Base-by-base conservation (phyloP, 2,888 invertebrate genomes). In the Andrena dorsata region DNA sequence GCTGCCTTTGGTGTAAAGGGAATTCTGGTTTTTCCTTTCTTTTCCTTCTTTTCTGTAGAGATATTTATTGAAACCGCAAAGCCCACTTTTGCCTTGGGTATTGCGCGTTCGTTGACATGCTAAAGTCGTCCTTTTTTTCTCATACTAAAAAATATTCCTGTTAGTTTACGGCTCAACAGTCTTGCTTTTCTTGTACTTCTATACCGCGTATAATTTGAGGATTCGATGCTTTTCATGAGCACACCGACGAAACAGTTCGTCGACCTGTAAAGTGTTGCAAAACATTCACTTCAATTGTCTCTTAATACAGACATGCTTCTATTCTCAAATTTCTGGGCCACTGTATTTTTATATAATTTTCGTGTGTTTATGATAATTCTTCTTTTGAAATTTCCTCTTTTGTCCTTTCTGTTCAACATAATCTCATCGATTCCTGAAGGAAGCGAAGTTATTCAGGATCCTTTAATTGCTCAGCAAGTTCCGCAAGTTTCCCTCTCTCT, bases 1-100 rank as follows among this genome's bases (percentile, higher is more conserved):
- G 87, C 78, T 87, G 80, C 76, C 83, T 73, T 71, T 60, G 73
- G 80, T 76, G 85, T 85, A 87, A 87, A 87, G 85, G 87, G 83
- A 87, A 80, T 83, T 82, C 74, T 74, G 71, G 82, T 82, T 69
- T 82, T 75, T 70, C 72, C 41, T 26, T 58, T 68, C 71, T 51
- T 64, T 77, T 41, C 51, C 71, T 47, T 20, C 53, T 61, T 51
- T 10, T 13, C 53, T 10, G 10, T 6, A 20, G 4, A 32, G 65
- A 71, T 76, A 68, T 82, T 75, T 79, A 69, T 66, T 28, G 71
- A n/a, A 26, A 30, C 66, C 60, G 41, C 65, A 63, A 35, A 75
- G 51, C 60, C 41, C 26, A 53, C 70, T 35, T 60, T 77, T 70
- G 64, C 65, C 64, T 65, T 51, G 61, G 47, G 28, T 72, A 49